phyloP scores from a whole-genome alignment of 2,113 vertebrate genomes.

The Chauna torquata region DNA sequence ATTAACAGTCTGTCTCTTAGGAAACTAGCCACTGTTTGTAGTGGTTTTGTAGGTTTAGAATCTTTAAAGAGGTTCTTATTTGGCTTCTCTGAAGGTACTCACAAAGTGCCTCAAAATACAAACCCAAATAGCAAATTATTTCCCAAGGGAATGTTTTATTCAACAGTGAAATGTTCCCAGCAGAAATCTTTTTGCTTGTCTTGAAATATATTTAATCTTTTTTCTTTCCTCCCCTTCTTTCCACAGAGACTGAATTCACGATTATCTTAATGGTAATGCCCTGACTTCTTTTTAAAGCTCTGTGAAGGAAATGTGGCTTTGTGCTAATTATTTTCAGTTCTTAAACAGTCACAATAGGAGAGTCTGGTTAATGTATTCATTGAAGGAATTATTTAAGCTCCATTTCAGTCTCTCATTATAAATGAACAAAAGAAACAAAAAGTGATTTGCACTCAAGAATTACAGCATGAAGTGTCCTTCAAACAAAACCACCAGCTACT shows the following conservation, averaged over 20 bases:
- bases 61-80: slow-evolving; percentile 28
- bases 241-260: slow-evolving; percentile 70
- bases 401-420: slow-evolving; percentile 78
- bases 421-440: slow-evolving; percentile 77
- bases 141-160: slow-evolving; percentile 71
- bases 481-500: slow-evolving; percentile 70
- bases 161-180: slow-evolving; percentile 71
- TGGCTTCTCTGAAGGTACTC: slow-evolving; percentile 7
- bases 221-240: slow-evolving; percentile 32
- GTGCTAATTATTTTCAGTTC: slow-evolving; percentile 77
- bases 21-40: not conserved
- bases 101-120: slow-evolving; percentile 49
- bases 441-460: slow-evolving; percentile 77
- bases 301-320: slow-evolving; percentile 75
- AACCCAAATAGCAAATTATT: slow-evolving; percentile 50
- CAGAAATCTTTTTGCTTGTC: slow-evolving; percentile 68
- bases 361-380: slow-evolving; percentile 75
- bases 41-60: not conserved
- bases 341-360: slow-evolving; percentile 75
- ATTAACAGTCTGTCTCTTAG: not conserved
- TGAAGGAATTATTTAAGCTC: slow-evolving; percentile 80
- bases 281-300: slow-evolving; percentile 72
- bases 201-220: slow-evolving; percentile 75
- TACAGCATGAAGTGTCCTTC: slow-evolving; percentile 74
- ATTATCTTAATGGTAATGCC: slow-evolving; percentile 65